phyloP scores from a whole-genome alignment of 2,797 vertebrate genomes.

The Anableps anableps region DNA sequence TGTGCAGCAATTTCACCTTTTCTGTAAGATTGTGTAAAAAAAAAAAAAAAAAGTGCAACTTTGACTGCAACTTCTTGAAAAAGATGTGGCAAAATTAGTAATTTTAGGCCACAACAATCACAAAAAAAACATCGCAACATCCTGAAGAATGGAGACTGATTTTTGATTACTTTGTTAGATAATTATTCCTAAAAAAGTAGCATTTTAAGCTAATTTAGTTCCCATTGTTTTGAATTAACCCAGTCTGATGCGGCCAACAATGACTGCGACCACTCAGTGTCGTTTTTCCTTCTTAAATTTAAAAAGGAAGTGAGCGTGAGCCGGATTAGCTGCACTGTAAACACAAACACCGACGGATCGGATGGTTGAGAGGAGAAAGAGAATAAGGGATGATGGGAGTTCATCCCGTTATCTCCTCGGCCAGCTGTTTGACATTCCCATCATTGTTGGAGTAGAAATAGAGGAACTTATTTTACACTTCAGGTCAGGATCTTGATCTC shows the following conservation, averaged over 20 bases:
- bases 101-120: too few relatives aligned
- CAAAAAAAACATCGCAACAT: too few relatives aligned
- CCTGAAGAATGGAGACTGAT: too few relatives aligned
- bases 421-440: conserved; percentile 27
- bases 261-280: neutral
- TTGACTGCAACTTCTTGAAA: too few relatives aligned
- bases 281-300: conserved; percentile 6
- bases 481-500: neutral
- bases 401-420: conserved; percentile 61
- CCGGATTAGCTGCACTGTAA: conserved; percentile 53
- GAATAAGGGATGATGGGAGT: conserved; percentile 43
- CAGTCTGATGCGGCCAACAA: neutral
- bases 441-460: conserved; percentile 26
- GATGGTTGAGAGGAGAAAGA: conserved; percentile 48
- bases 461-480: neutral
- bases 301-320: conserved; percentile 27
- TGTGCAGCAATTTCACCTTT: too few relatives aligned
- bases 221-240: neutral
- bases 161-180: neutral
- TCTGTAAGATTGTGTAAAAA: too few relatives aligned
- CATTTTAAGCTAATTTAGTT: neutral
- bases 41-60: too few relatives aligned
- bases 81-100: too few relatives aligned
- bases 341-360: conserved; percentile 63
- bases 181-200: neutral